Evolutionary conservation across 2,888 invertebrate genomes (phyloP).

Genomic region (Tribolium freemani): DNA sequence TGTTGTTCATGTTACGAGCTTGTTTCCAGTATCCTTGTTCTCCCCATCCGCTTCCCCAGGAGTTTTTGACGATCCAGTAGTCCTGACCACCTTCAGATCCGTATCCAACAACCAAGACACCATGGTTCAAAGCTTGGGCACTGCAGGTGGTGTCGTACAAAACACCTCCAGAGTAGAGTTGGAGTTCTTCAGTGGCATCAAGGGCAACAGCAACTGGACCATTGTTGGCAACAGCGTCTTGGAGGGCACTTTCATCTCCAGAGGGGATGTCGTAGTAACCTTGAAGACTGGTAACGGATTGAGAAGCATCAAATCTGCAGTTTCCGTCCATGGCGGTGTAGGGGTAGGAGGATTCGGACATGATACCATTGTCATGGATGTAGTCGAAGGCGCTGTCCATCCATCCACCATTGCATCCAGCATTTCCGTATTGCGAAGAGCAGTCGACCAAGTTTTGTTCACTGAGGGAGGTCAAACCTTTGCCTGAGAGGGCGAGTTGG

Average conservation of each 20-base stretch:
- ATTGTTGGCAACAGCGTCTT: slow-evolving; percentile 3
- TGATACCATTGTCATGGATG: slow-evolving; percentile 70
- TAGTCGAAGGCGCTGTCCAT: slow-evolving; percentile 70
- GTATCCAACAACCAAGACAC: slow-evolving; percentile 32
- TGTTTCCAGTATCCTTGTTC: slow-evolving; percentile 26
- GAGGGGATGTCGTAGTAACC: slow-evolving; percentile 74
- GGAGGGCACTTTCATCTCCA: neutral
- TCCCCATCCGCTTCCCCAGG: slow-evolving; percentile 34
- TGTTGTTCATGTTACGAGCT: neutral
- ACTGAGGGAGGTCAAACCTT: slow-evolving; percentile 69
- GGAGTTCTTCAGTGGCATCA: slow-evolving; percentile 4
- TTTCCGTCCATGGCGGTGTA: slow-evolving; percentile 63
- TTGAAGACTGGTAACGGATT: slow-evolving; percentile 57
- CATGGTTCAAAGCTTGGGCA: slow-evolving; percentile 9
- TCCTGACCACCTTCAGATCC: slow-evolving; percentile 9
- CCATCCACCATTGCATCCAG: slow-evolving; percentile 71
- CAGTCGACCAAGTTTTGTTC: slow-evolving; percentile 73
- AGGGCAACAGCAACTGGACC: slow-evolving; percentile 27
- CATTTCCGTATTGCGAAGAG: slow-evolving; percentile 67
- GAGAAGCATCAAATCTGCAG: slow-evolving; percentile 42
- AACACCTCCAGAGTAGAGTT: slow-evolving; percentile 25
- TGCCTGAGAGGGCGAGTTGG: slow-evolving; percentile 69
- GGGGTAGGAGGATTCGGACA: slow-evolving; percentile 71
- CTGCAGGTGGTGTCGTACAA: slow-evolving; percentile 16
- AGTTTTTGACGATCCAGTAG: slow-evolving; percentile 36